Percentiles rank a stretch among this genome's conserved stretches.
phyloP scores from a whole-genome alignment of 2,888 invertebrate species.

The Augochlorella aurata region DNA sequence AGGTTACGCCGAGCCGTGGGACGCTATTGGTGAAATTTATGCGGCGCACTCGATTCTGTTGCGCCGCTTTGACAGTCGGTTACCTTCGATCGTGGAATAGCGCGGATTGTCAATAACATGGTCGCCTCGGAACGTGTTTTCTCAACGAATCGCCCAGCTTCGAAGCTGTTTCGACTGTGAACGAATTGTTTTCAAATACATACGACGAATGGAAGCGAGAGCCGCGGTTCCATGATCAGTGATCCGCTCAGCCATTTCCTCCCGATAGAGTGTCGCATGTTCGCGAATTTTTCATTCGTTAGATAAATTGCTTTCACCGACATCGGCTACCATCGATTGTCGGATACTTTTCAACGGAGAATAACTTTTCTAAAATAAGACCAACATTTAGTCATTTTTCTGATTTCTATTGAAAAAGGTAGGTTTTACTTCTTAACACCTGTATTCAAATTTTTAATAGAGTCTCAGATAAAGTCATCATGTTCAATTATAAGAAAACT shows the following conservation, averaged over 20 bases:
- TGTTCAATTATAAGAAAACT: too few species aligned
- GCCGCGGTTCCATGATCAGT: neutral
- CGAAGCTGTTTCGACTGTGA: neutral
- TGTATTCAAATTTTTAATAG: too few species aligned
- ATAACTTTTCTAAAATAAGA: too few species aligned
- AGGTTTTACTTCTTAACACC: too few species aligned
- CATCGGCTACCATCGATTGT: too few species aligned
- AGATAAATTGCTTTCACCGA: too few species aligned
- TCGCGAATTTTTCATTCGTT: too few species aligned
- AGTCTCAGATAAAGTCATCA: too few species aligned
- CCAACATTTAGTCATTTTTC: too few species aligned
- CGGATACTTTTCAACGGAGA: too few species aligned
- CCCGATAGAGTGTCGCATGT: neutral
- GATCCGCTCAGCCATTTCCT: neutral
- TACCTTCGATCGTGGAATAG: slow-evolving; percentile 13
- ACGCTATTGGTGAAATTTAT: slow-evolving; percentile 26
- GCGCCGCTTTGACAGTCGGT: slow-evolving; percentile 5
- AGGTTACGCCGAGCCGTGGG: neutral
- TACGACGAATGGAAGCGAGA: too few species aligned
- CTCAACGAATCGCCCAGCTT: neutral
- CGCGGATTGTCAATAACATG: neutral
- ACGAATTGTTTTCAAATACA: slow-evolving; percentile 22
- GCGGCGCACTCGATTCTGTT: slow-evolving; percentile 10
- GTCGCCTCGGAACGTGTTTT: neutral
- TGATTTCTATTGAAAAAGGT: too few species aligned